These are phyloP conservation scores for Eucera pruinosa DNA, from an alignment of 2,888 invertebrate genomes.

Conservation along the genomic window DNA sequence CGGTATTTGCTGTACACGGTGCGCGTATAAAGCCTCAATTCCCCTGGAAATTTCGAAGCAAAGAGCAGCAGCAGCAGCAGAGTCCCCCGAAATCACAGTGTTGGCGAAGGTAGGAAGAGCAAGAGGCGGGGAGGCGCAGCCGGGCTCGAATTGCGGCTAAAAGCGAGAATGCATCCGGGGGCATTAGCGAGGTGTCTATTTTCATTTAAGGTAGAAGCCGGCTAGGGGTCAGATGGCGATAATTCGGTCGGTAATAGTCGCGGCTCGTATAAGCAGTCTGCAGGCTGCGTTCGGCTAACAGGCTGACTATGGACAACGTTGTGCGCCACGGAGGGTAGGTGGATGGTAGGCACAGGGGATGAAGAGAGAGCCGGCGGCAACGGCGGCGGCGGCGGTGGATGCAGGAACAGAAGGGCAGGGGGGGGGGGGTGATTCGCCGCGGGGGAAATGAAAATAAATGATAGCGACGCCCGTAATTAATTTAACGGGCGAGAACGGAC, in stretches of 20 bases:
- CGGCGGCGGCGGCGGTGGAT: background rate
- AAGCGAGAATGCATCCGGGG: constrained; percentile 62
- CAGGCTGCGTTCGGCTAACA: constrained; percentile 59
- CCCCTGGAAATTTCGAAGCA: constrained; percentile 23
- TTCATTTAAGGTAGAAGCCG: constrained; percentile 68
- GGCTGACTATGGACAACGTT: constrained; percentile 29
- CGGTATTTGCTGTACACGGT: background rate
- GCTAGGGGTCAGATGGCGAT: constrained; percentile 69
- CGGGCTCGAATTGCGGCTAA: constrained; percentile 60
- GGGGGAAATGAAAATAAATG: constrained; percentile 83
- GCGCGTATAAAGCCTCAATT: constrained; percentile 11
- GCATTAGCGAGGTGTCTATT: constrained; percentile 70
- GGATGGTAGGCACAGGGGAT: background rate
- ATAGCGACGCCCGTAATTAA: constrained; percentile 81
- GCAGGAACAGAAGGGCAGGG: constrained; percentile 28
- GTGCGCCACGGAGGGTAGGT: constrained; percentile 1
- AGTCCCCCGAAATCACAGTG: constrained; percentile 34
- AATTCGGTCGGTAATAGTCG: constrained; percentile 71
- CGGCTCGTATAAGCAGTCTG: constrained; percentile 58
- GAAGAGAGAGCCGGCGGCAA: background rate
- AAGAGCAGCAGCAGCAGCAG: constrained; percentile 6
- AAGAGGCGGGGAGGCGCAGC: background rate
- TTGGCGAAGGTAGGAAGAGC: background rate
- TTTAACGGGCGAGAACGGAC: constrained; percentile 78
- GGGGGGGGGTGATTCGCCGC: constrained; percentile 71